Evolutionary conservation across 1,140 invertebrate genomes (phyloP).

Genomic region (Drosophila nebulosa): DNA sequence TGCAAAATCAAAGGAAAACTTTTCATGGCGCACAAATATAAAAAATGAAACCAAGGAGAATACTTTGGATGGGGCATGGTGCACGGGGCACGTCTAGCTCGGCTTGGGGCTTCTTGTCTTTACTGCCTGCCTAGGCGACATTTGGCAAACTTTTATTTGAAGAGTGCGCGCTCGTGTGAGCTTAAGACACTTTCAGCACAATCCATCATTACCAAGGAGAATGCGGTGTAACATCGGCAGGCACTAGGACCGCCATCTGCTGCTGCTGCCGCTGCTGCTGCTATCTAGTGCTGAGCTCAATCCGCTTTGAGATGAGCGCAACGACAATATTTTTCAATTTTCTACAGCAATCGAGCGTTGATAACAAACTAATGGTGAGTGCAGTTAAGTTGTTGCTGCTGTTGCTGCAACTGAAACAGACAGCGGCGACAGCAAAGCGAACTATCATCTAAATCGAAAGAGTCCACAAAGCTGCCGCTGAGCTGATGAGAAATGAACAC

Average conservation of each 20-base stretch:
- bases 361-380: slow-evolving; percentile 74
- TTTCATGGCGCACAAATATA: slow-evolving; percentile 49
- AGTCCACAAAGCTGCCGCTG: slow-evolving; percentile 20
- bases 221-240: slow-evolving; percentile 23
- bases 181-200: slow-evolving; percentile 64
- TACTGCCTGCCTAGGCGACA: slow-evolving; percentile 52
- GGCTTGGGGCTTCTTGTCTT: slow-evolving; percentile 10
- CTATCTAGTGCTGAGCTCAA: slow-evolving; percentile 19
- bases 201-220: slow-evolving; percentile 63
- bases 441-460: slow-evolving; percentile 9
- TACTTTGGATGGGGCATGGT: too few species aligned
- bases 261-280: slow-evolving; percentile 12
- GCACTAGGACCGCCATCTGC: slow-evolving; percentile 14
- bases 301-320: slow-evolving; percentile 29
- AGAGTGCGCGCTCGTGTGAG: slow-evolving; percentile 47
- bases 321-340: slow-evolving; percentile 78
- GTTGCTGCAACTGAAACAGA: slow-evolving; percentile 16
- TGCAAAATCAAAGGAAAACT: slow-evolving; percentile 71
- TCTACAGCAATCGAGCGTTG: slow-evolving; percentile 74
- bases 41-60: not conserved
- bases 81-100: not conserved
- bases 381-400: slow-evolving; percentile 37
- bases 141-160: slow-evolving; percentile 62
- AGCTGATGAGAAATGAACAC: slow-evolving; percentile 35
- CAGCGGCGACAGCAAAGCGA: not conserved